Percentiles rank a stretch among this genome's conserved stretches.
These are phyloP conservation scores for Oscheius sp. DNA, from an alignment of 2,888 invertebrate genomes.

Conservation along the genomic window DNA sequence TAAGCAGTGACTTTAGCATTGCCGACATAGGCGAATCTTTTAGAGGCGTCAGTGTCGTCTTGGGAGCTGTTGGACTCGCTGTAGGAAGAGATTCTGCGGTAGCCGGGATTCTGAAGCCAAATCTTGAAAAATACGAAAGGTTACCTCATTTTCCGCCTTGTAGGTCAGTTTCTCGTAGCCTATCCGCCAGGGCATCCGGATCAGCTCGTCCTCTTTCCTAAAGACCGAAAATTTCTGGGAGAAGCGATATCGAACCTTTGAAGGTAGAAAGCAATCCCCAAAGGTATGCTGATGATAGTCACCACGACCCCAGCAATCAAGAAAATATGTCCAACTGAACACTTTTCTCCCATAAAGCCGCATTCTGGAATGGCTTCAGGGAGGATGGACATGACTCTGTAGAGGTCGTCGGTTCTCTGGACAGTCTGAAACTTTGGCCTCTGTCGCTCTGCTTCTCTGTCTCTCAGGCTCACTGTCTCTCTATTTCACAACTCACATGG, in stretches of 20 bases:
- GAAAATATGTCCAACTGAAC: slow-evolving; percentile 50
- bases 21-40: slow-evolving; percentile 33
- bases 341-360: slow-evolving; percentile 49
- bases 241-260: slow-evolving; percentile 37
- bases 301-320: slow-evolving; percentile 41
- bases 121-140: not conserved
- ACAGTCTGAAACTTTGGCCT: slow-evolving; percentile 1
- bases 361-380: slow-evolving; percentile 49
- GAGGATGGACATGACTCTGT: not conserved
- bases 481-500: slow-evolving; percentile 4
- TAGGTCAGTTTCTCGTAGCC: slow-evolving; percentile 45
- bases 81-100: slow-evolving; percentile 41
- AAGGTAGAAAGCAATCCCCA: slow-evolving; percentile 53
- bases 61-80: slow-evolving; percentile 44
- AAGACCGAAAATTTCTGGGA: not conserved
- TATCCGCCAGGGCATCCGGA: slow-evolving; percentile 60
- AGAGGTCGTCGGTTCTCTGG: not conserved
- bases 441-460: not conserved
- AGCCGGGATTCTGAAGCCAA: slow-evolving; percentile 27
- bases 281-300: slow-evolving; percentile 47
- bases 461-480: not conserved
- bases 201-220: slow-evolving; percentile 54
- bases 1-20: slow-evolving; percentile 11
- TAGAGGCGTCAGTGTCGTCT: slow-evolving; percentile 30
- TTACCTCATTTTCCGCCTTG: slow-evolving; percentile 26